A percentile compares a stretch with the other conserved stretches of the same genome.
phyloP scores from a whole-genome alignment of 2,797 vertebrate species.

The Furcifer pardalis region DNA sequence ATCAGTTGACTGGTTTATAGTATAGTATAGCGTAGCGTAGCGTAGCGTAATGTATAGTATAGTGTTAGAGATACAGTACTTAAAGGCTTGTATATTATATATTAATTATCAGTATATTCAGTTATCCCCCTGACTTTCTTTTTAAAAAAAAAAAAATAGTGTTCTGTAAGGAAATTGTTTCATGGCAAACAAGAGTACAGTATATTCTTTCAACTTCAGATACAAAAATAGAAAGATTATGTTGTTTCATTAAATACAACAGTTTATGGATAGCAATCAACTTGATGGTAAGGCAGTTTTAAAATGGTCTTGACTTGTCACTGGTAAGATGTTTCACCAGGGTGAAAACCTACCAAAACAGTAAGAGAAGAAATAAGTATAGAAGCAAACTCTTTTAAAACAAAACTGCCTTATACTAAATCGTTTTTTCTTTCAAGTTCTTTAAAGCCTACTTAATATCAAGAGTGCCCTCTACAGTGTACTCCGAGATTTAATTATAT shows the following conservation, averaged over 20 bases:
- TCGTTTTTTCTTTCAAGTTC: background rate
- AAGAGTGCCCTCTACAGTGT: conserved; percentile 73
- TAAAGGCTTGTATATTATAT: background rate
- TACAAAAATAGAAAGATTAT: background rate
- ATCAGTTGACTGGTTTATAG: no score
- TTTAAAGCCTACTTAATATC: conserved; percentile 57
- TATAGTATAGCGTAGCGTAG: no score
- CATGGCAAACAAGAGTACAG: conserved; percentile 26
- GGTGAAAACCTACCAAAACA: conserved; percentile 21
- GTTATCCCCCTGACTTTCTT: background rate
- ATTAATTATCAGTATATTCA: background rate
- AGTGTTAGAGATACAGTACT: no score
- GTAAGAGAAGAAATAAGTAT: background rate
- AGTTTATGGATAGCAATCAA: conserved; percentile 58
- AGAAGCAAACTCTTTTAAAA: background rate
- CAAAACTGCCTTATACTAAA: background rate
- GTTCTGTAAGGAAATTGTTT: background rate
- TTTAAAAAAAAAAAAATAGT: background rate
- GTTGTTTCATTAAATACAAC: background rate
- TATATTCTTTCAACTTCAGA: conserved; percentile 51
- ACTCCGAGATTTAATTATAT: conserved; percentile 17
- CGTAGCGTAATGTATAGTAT: no score
- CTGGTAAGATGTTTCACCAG: conserved; percentile 68
- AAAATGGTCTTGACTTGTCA: conserved; percentile 56
- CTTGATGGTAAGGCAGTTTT: conserved; percentile 48